Evolutionary conservation across 2,888 invertebrate species (phyloP).

Genomic region (Harpalus rubripes): DNA sequence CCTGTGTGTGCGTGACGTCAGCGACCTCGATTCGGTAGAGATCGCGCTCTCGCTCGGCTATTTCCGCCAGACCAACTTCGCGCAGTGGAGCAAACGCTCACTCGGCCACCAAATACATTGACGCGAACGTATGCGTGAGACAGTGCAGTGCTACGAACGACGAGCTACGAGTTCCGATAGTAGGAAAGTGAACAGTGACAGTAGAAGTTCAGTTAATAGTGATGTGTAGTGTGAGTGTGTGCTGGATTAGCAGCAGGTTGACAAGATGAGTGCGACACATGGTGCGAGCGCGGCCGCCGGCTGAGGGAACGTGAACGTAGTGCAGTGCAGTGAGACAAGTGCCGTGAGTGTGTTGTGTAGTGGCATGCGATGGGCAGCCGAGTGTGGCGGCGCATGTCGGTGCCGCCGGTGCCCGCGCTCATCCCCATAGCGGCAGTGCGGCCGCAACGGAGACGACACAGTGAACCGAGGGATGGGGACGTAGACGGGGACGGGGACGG

Average conservation of each 20-base stretch:
- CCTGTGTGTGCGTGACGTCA: slow-evolving; percentile 72
- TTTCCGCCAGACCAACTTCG: slow-evolving; percentile 73
- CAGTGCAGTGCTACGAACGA: slow-evolving; percentile 63
- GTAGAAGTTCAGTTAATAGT: background rate
- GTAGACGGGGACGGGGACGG: slow-evolving; percentile 66
- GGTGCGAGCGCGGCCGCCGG: slow-evolving; percentile 20
- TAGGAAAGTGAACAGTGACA: slow-evolving; percentile 22
- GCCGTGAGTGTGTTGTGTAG: slow-evolving; percentile 18
- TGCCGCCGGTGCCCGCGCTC: slow-evolving; percentile 77
- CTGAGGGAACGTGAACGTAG: slow-evolving; percentile 2
- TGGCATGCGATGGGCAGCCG: slow-evolving; percentile 66
- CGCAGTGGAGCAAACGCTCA: slow-evolving; percentile 73
- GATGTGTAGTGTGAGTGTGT: slow-evolving; percentile 41
- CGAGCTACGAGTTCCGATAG: slow-evolving; percentile 47
- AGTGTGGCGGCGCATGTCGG: slow-evolving; percentile 71
- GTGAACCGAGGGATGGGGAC: slow-evolving; percentile 63
- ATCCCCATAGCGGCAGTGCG: slow-evolving; percentile 76
- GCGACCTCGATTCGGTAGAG: slow-evolving; percentile 71
- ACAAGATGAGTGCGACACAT: slow-evolving; percentile 1
- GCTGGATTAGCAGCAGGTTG: no score
- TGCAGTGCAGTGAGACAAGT: background rate
- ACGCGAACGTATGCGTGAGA: slow-evolving; percentile 69
- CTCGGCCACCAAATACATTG: slow-evolving; percentile 71
- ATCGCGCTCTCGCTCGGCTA: slow-evolving; percentile 71
- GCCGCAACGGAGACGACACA: slow-evolving; percentile 62